These are phyloP conservation scores for Colistium nudipinnis DNA, from an alignment of 2,113 vertebrate genomes.

Conservation along the genomic window DNA sequence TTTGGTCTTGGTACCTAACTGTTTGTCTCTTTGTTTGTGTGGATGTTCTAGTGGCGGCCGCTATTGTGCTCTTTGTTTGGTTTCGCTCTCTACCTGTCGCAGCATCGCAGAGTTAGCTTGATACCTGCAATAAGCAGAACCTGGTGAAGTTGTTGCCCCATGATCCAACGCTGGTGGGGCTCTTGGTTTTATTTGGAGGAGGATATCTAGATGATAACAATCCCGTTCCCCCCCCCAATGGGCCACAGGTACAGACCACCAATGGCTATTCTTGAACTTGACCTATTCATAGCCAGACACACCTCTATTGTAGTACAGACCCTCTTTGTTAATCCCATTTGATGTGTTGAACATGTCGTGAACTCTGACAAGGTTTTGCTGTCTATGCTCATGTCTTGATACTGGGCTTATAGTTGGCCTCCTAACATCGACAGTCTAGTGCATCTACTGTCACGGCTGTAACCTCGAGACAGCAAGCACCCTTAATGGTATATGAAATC, in stretches of 20 bases:
- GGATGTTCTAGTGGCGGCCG: slow-evolving; percentile 36
- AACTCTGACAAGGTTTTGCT: background rate
- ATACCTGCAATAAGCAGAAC: slow-evolving; percentile 19
- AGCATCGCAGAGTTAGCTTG: slow-evolving; percentile 2
- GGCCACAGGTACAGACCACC: background rate
- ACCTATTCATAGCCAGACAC: background rate
- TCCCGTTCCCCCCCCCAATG: background rate
- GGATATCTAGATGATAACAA: background rate
- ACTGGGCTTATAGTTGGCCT: background rate
- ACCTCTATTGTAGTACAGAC: slow-evolving; percentile 1
- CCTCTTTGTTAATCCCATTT: no score
- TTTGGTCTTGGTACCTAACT: slow-evolving; percentile 37
- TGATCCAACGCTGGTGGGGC: background rate
- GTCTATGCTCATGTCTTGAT: background rate
- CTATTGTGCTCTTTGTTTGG: slow-evolving; percentile 5
- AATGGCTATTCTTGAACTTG: background rate
- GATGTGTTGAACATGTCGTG: background rate
- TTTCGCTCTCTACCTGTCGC: slow-evolving; percentile 19
- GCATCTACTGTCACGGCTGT: background rate
- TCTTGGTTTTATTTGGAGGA: slow-evolving; percentile 2
- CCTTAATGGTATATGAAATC: background rate
- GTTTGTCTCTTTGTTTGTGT: slow-evolving; percentile 40
- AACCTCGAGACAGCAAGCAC: background rate
- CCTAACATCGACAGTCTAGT: background rate
- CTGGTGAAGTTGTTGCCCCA: background rate